A percentile compares a stretch with the other conserved stretches of the same genome.
Evolutionary conservation across 1,140 invertebrate species (phyloP).

Genomic region (Caerostris darwini): DNA sequence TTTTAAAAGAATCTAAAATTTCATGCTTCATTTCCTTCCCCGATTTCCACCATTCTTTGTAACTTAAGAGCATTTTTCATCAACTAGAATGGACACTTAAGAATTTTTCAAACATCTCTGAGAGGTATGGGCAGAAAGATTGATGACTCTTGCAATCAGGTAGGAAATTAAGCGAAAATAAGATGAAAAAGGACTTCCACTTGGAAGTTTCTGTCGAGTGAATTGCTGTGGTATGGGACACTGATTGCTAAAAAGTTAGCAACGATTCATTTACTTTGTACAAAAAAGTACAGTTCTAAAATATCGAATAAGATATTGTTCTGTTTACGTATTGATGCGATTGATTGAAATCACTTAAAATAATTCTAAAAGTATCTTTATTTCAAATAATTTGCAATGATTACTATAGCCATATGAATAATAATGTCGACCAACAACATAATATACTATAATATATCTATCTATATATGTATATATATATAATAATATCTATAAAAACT

Average conservation of each 20-base stretch:
- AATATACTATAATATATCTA: too few relatives aligned
- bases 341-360: too few relatives aligned
- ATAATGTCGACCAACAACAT: too few relatives aligned
- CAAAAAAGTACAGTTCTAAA: background rate
- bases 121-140: background rate
- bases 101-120: conserved; percentile 47
- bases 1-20: conserved; percentile 48
- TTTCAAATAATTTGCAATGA: too few relatives aligned
- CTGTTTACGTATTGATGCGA: too few relatives aligned
- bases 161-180: conserved; percentile 43
- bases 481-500: too few relatives aligned
- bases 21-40: conserved; percentile 12
- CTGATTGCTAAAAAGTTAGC: background rate
- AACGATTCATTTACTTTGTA: background rate
- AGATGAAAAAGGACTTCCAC: background rate
- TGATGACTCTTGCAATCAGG: conserved; percentile 1
- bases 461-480: too few relatives aligned
- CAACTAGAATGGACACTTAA: conserved; percentile 30
- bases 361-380: too few relatives aligned
- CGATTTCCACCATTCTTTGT: conserved; percentile 41
- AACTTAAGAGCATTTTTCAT: conserved; percentile 39
- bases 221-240: background rate
- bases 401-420: too few relatives aligned
- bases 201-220: background rate
- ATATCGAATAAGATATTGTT: too few relatives aligned